Evolutionary conservation across 2,113 vertebrate genomes (phyloP).

Genomic region (Muntiacus muntjak): DNA sequence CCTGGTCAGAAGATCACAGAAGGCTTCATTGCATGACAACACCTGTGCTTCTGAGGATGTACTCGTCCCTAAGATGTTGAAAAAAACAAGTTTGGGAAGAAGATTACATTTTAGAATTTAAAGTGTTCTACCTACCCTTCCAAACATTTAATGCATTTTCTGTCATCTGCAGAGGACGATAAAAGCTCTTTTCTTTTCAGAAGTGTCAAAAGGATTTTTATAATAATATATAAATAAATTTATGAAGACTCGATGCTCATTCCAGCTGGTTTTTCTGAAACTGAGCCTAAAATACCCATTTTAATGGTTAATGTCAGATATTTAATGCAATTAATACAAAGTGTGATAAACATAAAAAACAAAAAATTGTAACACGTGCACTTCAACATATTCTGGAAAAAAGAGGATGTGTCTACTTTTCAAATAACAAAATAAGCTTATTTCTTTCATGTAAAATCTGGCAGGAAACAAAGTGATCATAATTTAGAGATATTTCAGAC

Average conservation of each 20-base stretch:
- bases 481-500: conserved; percentile 6
- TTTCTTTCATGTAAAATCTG: conserved; percentile 13
- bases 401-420: not conserved
- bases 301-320: not conserved
- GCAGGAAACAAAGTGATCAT: not conserved
- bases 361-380: not conserved
- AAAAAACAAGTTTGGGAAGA: not conserved
- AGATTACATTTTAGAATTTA: not conserved
- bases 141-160: not conserved
- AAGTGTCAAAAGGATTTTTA: not conserved
- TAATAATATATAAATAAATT: not conserved
- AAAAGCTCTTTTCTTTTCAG: conserved; percentile 2
- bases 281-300: not conserved
- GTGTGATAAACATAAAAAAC: not conserved
- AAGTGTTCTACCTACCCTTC: not conserved
- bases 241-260: not conserved
- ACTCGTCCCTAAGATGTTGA: not conserved
- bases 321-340: not conserved
- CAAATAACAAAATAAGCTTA: not conserved
- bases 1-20: not conserved
- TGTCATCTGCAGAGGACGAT: not conserved
- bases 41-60: not conserved
- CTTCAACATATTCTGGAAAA: not conserved
- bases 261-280: not conserved
- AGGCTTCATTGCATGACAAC: not conserved